phyloP scores from a whole-genome alignment of 2,888 invertebrate genomes.

The Barypeithes pellucidus region DNA sequence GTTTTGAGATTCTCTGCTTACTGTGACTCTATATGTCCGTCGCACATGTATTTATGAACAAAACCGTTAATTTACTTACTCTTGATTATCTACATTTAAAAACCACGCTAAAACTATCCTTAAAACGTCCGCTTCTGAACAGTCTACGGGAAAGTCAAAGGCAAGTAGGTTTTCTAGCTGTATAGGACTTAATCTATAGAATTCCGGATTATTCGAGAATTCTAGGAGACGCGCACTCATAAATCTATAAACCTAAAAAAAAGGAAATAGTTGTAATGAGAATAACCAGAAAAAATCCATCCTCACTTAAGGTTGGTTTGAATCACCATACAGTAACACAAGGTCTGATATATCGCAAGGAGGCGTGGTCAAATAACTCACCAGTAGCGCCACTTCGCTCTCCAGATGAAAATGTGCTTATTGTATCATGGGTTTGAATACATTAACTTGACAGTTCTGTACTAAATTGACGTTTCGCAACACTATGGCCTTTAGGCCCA shows the following conservation, averaged over 20 bases:
- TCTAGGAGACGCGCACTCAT: slow-evolving; percentile 78
- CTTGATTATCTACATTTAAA: slow-evolving; percentile 68
- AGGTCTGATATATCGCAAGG: too few relatives aligned
- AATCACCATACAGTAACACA: too few relatives aligned
- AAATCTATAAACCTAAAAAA: slow-evolving; percentile 74
- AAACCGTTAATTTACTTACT: slow-evolving; percentile 61
- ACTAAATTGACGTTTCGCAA: too few relatives aligned
- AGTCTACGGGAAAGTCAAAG: slow-evolving; percentile 81
- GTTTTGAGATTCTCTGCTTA: too few relatives aligned
- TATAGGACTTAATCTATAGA: slow-evolving; percentile 75
- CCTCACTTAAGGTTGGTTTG: neutral
- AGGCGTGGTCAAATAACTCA: too few relatives aligned
- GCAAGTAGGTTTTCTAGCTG: slow-evolving; percentile 77
- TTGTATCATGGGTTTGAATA: too few relatives aligned
- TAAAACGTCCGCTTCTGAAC: slow-evolving; percentile 76
- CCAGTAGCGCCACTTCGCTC: too few relatives aligned
- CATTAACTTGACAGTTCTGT: too few relatives aligned
- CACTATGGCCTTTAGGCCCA: too few relatives aligned
- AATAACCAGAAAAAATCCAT: too few relatives aligned
- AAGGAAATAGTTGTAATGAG: neutral
- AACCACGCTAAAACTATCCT: slow-evolving; percentile 77
- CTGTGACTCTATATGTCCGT: too few relatives aligned
- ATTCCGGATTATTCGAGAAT: slow-evolving; percentile 76
- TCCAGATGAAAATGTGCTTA: too few relatives aligned
- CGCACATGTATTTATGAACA: neutral